Evolutionary conservation across 2,888 invertebrate species (phyloP), one percentile per base, ranked within the genome.

Genomic region (Drosophila atripex): DNA sequence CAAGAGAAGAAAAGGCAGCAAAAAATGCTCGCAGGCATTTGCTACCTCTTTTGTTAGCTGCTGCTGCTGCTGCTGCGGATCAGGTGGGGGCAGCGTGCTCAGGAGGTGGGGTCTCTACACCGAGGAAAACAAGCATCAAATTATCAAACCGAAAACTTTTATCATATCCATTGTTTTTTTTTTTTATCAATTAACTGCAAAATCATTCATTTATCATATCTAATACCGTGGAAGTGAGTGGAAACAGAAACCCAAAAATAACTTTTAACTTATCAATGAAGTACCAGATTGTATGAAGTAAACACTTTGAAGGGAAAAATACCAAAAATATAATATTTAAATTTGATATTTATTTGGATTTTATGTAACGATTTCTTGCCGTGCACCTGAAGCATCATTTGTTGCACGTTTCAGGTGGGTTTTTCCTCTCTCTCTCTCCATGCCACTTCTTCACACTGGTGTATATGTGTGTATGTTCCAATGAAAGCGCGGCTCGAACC

Each of bases 11-110:
- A 73, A 52, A 65, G 52, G 69, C 70, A 38, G 52, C 61, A 30
- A 60, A 77, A 82, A 87, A 58, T 65, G 83, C 83, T 86, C 55
- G 41, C 57, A 79, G 84, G 86, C 82, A 80, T 79, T 80, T 66
- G 72, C 55, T 61, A 64, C 80, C 55, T 49, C 54, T 59, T 60
- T 58, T 61, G 58, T 75, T 56, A 57, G 56, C 52, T 68, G 65
- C 57, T 23, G 18, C 52, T 68, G 65, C 57, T 23, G 18, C 18
- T 18, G 21, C 21, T 59, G 60, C 49, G 57, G 61, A 73, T 55
- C 50, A 73, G 56, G 82, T 80, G 58, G 63, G 47, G 73, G 65
- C 75, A 65, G 45, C 46, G 47, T 54, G 66, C 8, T 59, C 32
- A 11, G 32, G 25, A 32, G 41, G 32, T 14, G 41, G 50, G 49